Conservation (phyloP, 2,888 invertebrate species). For the Dione juno region DNA sequence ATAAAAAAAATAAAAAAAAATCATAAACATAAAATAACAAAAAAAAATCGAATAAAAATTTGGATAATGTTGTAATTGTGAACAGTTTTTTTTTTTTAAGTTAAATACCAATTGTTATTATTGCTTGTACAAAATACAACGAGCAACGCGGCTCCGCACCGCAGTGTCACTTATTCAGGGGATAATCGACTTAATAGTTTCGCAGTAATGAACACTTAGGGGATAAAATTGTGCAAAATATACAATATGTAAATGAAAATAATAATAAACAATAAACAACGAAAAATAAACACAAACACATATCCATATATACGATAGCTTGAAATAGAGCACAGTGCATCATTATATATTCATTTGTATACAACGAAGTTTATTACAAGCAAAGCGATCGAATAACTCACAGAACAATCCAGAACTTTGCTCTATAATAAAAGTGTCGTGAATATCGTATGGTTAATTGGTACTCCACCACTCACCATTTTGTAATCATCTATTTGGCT, state of each 20-base stretch:
- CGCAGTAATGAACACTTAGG: slow-evolving; percentile 40
- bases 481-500: slow-evolving; percentile 99
- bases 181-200: slow-evolving; percentile 32
- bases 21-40: slow-evolving; percentile 25
- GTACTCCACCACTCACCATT: slow-evolving; percentile 93
- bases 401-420: slow-evolving; percentile 55
- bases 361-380: slow-evolving; percentile 72
- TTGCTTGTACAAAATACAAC: slow-evolving; percentile 9
- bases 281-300: slow-evolving; percentile 60
- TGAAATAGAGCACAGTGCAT: slow-evolving; percentile 75
- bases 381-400: slow-evolving; percentile 54
- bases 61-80: background rate
- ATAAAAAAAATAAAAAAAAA: slow-evolving; percentile 25
- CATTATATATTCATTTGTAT: slow-evolving; percentile 64
- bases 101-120: background rate
- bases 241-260: slow-evolving; percentile 42
- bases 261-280: slow-evolving; percentile 49
- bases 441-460: slow-evolving; percentile 53
- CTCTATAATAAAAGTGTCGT: slow-evolving; percentile 71
- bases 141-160: slow-evolving; percentile 48
- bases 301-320: slow-evolving; percentile 67
- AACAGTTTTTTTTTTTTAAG: background rate
- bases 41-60: slow-evolving; percentile 15
- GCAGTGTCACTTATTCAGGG: slow-evolving; percentile 31
- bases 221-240: slow-evolving; percentile 46